Base-by-base conservation (phyloP, 2,888 invertebrate species). In the Terebella lapidaria region DNA sequence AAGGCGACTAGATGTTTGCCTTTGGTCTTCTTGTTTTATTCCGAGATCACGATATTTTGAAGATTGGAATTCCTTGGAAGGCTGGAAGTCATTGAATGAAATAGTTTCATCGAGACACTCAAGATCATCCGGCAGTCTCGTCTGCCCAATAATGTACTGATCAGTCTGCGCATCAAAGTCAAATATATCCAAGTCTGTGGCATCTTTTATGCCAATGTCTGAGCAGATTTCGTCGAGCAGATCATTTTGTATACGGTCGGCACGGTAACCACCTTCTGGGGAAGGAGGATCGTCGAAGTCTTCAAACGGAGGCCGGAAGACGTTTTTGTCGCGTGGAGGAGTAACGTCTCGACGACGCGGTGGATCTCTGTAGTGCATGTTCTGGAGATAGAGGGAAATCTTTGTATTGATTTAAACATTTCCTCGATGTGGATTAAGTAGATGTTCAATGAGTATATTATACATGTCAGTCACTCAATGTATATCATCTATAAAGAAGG, bases 151-250 rank as follows among this genome's bases (percentile, higher is more conserved):
- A n/a, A 25, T 22, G 28, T 22, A n/a, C n/a, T 54, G 47, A 2
- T 18, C 28, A 26, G 53, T 45, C 5, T 10, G 10, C n/a, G 49
- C 10, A 27, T 67, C 67, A 49, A 70, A 64, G 29, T 79, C 78
- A 46, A 77, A 74, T 66, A 79, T 73, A 66, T 79, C 78, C 53
- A 78, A 66, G 60, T 78, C 79, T 72, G 77, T 78, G 20, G 76
- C 74, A 62, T 78, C 78, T 64, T 79, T 76, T 71, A 79, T 77
- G 1, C 78, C 78, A 56, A 78, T 78, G 62, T 79, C 79, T 64
- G 74, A 74, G 67, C 76, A 79, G 54, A 79, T 77, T 68, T 79
- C 79, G 58, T 79, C 77, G 26, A 69, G 60, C 24, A 69, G 65
- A 24, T 63, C 62, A 42, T 69, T 69, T 45, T 65, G 67, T 51